Base-by-base conservation (phyloP, 2,797 vertebrate species). In the Botia kubotai region DNA sequence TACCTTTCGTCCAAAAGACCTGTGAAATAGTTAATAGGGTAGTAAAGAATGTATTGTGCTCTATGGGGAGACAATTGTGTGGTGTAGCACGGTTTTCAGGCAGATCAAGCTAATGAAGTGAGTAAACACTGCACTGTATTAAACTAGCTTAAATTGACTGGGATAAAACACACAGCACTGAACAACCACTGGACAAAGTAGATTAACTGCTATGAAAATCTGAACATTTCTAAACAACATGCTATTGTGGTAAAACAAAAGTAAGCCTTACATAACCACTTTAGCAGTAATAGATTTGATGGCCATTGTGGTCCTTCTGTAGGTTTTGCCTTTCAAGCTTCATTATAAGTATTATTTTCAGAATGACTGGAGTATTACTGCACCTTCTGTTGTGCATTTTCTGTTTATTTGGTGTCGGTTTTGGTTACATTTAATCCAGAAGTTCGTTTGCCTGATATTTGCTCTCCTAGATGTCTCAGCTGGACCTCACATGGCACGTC, bases 401-500 rank as follows among this genome's bases (percentile, higher is more conserved):
- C 0, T 81, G 6, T 48, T 50, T 14, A 65, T 36, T 29, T 50
- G 26, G n/a, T 60, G 4, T 5, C n/a, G 10, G 12, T 26, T 16
- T 36, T 13, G 2, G 0, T 58, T 69, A 6, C 29, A 36, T 36
- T 39, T 12, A 48, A 53, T 53, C 26, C 21, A 50, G 11, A 17
- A 14, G 6, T 70, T 19, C 65, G n/a, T 76, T 14, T 65, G 36
- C 63, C 5, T 70, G 26, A 19, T 63, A 33, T 66, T 84, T 71
- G 62, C 8, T 85, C 2, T 89, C 72, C 73, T 92, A 99, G 97
- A 97, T 85, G 94, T 93, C 86, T 91, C 95, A 39, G 88, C 95
- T 79, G 94, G 94, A 87, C 86, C 89, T 80, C 97, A 97, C 87
- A 91, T 98, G 74, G 90, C 95, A 36, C 97, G 98, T 21, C 98